A percentile compares a stretch with the other conserved stretches of the same genome.
Evolutionary conservation across 1,140 invertebrate species (phyloP).

Genomic region (Drosophila chauvacae): DNA sequence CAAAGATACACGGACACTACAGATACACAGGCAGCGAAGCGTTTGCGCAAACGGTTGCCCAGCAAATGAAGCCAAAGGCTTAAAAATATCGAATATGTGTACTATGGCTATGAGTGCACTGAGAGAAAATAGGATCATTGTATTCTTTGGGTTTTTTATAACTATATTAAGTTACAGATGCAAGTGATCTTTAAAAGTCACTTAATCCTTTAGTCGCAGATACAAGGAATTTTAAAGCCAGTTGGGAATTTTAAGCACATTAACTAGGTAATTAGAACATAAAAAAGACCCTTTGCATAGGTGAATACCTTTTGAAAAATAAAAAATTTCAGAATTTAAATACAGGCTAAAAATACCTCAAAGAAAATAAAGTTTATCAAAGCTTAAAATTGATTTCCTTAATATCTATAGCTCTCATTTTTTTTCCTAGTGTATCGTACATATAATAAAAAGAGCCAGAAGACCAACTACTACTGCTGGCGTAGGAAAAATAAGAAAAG

Average conservation of each 20-base stretch:
- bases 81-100: slow-evolving; percentile 50
- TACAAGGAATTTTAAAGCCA: no score
- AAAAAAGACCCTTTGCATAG: background rate
- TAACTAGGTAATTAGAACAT: background rate
- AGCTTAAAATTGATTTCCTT: no score
- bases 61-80: slow-evolving; percentile 76
- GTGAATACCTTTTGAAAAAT: no score
- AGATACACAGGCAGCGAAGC: slow-evolving; percentile 21
- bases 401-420: background rate
- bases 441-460: slow-evolving; percentile 55
- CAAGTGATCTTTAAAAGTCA: no score
- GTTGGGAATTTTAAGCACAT: background rate
- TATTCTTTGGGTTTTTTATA: background rate
- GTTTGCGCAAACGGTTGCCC: slow-evolving; percentile 78
- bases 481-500: slow-evolving; percentile 70
- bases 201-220: no score
- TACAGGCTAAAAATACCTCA: background rate
- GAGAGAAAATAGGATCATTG: background rate
- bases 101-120: slow-evolving; percentile 35
- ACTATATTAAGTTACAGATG: no score
- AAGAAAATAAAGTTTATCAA: background rate
- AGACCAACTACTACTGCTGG: slow-evolving; percentile 69
- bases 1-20: slow-evolving; percentile 21
- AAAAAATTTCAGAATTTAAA: no score
- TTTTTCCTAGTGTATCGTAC: slow-evolving; percentile 19